A percentile compares a stretch with the other conserved stretches of the same genome.
Evolutionary conservation across 2,113 vertebrate genomes (phyloP).

Genomic region (Trachemys scripta): DNA sequence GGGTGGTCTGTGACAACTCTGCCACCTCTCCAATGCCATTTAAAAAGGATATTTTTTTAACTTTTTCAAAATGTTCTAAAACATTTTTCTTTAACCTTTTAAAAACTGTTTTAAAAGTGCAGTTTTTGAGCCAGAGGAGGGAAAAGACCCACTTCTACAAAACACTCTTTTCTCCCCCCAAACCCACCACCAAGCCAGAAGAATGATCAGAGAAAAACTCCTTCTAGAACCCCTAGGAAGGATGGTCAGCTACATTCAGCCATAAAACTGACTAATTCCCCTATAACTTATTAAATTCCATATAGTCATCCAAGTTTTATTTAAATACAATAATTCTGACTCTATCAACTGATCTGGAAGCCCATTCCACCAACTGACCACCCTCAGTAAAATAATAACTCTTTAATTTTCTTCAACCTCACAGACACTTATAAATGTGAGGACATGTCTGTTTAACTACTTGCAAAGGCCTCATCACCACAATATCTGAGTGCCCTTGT

Average conservation of each 20-base stretch:
- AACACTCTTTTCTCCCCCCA: neutral
- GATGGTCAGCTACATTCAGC: neutral
- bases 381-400: neutral
- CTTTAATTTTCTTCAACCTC: neutral
- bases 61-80: neutral
- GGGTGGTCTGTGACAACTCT: neutral
- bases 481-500: neutral
- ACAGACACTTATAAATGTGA: neutral
- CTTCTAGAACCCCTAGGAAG: neutral
- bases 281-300: neutral
- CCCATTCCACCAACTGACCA: neutral
- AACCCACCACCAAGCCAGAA: neutral
- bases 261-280: neutral
- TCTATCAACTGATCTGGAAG: neutral
- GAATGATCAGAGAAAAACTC: neutral
- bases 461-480: neutral
- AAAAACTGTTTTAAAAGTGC: neutral
- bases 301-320: neutral
- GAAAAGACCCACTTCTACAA: neutral
- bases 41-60: neutral
- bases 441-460: neutral
- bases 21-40: neutral
- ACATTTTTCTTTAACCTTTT: neutral
- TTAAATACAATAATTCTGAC: neutral
- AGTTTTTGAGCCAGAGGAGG: fast-evolving